These are phyloP conservation scores for Papilio glaucus DNA, from an alignment of 1,140 invertebrate species.

Conservation along the genomic window DNA sequence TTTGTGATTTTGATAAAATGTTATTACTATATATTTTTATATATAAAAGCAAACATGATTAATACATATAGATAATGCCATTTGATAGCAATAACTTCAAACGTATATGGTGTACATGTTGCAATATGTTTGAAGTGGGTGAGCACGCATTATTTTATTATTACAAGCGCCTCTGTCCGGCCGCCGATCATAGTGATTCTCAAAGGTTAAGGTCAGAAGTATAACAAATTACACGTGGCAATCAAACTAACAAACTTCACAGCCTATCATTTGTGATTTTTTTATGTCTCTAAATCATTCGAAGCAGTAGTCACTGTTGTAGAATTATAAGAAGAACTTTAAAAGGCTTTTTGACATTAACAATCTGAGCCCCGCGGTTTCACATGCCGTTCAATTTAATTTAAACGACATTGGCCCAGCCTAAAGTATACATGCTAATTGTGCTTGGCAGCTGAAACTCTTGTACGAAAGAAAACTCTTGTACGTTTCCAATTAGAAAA, in stretches of 20 bases:
- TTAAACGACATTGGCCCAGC: no score
- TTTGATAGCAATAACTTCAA: conserved; percentile 1
- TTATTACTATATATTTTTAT: no score
- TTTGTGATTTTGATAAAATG: no score
- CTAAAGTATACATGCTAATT: no score
- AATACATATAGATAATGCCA: neutral
- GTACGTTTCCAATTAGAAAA: no score
- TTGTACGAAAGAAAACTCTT: no score
- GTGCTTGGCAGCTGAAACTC: no score
- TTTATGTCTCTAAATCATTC: neutral
- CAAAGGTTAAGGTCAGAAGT: conserved; percentile 4
- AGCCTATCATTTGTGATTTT: conserved; percentile 11
- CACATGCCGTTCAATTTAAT: no score
- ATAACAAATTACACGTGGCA: neutral
- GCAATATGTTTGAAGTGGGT: conserved; percentile 13
- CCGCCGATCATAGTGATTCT: neutral
- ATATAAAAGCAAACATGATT: no score
- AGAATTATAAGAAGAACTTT: neutral
- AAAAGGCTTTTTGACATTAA: no score
- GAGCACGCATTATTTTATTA: neutral
- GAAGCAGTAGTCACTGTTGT: neutral
- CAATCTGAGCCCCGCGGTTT: no score
- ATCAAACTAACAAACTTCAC: conserved; percentile 13
- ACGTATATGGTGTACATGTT: neutral
- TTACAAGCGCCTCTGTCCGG: neutral